These are phyloP conservation scores for Buceros bicornis DNA, from an alignment of 2,797 vertebrate species.

Conservation along the genomic window DNA sequence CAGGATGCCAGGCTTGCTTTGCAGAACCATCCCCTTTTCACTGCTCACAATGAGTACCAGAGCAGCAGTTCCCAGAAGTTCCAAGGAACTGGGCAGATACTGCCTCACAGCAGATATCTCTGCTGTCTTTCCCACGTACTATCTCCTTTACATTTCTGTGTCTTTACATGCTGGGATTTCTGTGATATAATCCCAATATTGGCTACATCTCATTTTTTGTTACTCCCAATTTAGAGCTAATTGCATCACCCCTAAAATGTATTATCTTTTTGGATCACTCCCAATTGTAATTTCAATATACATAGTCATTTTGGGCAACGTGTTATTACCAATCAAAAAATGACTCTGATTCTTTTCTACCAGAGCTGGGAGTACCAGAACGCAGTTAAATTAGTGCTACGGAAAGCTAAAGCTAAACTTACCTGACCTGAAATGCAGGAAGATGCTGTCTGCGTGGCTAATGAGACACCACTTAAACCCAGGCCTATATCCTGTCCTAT, in stretches of 20 bases:
- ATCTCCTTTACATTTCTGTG: neutral
- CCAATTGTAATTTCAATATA: neutral
- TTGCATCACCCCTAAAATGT: neutral
- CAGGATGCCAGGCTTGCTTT: neutral
- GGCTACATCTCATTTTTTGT: neutral
- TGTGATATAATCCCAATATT: neutral
- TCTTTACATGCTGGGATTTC: neutral
- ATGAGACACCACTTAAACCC: neutral
- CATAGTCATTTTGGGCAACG: neutral
- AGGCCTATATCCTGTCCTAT: neutral
- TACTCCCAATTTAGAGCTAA: neutral
- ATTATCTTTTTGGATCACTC: neutral
- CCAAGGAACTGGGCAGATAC: neutral
- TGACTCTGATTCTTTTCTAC: neutral
- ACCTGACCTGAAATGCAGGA: neutral
- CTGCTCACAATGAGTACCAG: neutral
- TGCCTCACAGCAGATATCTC: neutral
- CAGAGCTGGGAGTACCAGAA: neutral
- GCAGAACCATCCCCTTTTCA: accelerated
- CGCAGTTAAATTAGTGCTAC: neutral
- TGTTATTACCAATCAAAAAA: neutral
- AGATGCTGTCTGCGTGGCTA: neutral
- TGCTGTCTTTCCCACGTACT: neutral
- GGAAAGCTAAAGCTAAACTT: neutral
- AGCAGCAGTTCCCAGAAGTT: neutral